A percentile compares a stretch with the other conserved stretches of the same genome.
phyloP scores from a whole-genome alignment of 2,797 vertebrate species.

The Ataeniobius toweri region DNA sequence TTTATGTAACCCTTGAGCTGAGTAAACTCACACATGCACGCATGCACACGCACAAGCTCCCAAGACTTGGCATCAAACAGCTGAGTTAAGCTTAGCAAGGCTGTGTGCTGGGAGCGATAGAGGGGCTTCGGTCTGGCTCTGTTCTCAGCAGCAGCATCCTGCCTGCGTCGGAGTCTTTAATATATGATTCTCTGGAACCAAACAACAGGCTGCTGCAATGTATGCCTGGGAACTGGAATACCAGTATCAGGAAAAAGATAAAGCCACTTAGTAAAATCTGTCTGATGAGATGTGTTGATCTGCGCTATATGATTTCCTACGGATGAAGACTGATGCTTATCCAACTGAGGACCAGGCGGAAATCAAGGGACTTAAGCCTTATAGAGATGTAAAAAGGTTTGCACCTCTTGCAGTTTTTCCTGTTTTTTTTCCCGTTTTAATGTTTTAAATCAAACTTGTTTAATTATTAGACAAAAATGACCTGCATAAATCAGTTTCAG shows the following conservation, averaged over 20 bases:
- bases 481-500: too few species aligned
- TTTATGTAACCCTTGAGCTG: slow-evolving; percentile 74
- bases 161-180: slow-evolving; percentile 63
- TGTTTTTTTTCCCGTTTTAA: neutral
- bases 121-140: slow-evolving; percentile 64
- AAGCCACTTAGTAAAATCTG: slow-evolving; percentile 55
- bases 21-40: slow-evolving; percentile 51
- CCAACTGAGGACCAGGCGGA: neutral
- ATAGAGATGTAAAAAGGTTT: neutral
- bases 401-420: neutral
- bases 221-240: slow-evolving; percentile 51
- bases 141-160: slow-evolving; percentile 67
- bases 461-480: neutral
- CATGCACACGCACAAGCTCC: slow-evolving; percentile 41
- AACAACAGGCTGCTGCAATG: slow-evolving; percentile 64
- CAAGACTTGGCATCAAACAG: slow-evolving; percentile 72
- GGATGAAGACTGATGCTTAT: slow-evolving; percentile 13
- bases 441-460: neutral
- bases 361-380: neutral
- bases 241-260: slow-evolving; percentile 39
- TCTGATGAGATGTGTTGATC: slow-evolving; percentile 53
- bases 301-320: slow-evolving; percentile 21
- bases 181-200: slow-evolving; percentile 60
- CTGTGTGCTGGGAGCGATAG: slow-evolving; percentile 65
- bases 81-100: slow-evolving; percentile 68